These are phyloP conservation scores for Chloropsis hardwickii DNA, from an alignment of 2,113 vertebrate genomes.

Conservation along the genomic window DNA sequence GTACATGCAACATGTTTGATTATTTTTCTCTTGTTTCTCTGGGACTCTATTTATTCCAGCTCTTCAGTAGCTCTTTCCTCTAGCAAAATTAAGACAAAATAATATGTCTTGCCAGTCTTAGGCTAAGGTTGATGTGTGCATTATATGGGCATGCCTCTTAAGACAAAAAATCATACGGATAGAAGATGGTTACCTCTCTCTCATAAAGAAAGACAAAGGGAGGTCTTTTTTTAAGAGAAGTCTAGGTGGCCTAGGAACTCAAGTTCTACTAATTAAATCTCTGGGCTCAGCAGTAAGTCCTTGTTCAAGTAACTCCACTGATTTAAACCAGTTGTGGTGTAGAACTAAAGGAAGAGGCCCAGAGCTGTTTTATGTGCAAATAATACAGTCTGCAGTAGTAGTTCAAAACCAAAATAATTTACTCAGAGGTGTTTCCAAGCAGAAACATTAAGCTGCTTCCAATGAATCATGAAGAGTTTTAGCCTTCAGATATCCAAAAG, in stretches of 20 bases:
- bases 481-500: neutral
- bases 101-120: neutral
- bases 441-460: neutral
- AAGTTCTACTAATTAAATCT: neutral
- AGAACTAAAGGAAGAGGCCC: neutral
- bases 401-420: neutral
- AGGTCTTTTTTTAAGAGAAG: neutral
- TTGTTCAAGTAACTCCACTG: neutral
- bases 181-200: neutral
- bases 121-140: neutral
- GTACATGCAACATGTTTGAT: accelerated
- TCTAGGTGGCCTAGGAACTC: neutral
- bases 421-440: neutral
- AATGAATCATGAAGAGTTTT: neutral
- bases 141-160: neutral
- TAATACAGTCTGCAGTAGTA: neutral
- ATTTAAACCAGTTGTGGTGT: neutral
- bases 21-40: neutral
- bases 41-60: neutral
- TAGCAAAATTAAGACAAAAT: neutral
- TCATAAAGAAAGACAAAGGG: neutral
- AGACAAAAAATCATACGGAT: neutral
- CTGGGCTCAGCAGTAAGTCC: neutral
- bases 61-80: neutral
- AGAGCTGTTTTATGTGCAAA: neutral